Evolutionary conservation across 2,113 vertebrate species (phyloP).

Genomic region (Saguinus imperator): DNA sequence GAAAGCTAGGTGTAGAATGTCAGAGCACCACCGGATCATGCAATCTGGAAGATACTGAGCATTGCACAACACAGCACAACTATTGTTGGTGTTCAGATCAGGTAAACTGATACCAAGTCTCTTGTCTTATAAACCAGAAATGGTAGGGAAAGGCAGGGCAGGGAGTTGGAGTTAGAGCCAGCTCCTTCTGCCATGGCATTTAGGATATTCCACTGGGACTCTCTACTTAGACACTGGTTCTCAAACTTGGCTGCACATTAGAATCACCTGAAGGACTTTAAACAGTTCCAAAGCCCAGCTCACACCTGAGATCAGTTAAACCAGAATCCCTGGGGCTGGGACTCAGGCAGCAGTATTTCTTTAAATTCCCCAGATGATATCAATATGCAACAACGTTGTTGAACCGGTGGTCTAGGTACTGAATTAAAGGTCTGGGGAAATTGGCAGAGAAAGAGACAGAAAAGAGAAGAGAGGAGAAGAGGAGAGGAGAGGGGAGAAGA

Average conservation of each 20-base stretch:
- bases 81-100: not conserved
- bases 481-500: not conserved
- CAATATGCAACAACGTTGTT: not conserved
- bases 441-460: not conserved
- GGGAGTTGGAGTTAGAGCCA: not conserved
- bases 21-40: rapidly evolving
- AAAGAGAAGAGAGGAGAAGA: no score
- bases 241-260: not conserved
- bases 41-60: not conserved
- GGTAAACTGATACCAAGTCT: not conserved
- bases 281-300: not conserved
- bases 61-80: no score
- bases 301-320: not conserved
- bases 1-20: not conserved
- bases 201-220: not conserved
- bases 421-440: not conserved
- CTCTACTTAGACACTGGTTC: not conserved
- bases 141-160: not conserved
- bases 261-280: not conserved
- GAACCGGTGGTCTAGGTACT: not conserved
- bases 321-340: not conserved
- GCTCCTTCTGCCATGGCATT: not conserved
- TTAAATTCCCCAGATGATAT: not conserved
- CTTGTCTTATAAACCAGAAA: not conserved
- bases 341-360: not conserved